Conservation (phyloP, 1,140 invertebrate genomes). For the Vollenhovia emeryi region DNA sequence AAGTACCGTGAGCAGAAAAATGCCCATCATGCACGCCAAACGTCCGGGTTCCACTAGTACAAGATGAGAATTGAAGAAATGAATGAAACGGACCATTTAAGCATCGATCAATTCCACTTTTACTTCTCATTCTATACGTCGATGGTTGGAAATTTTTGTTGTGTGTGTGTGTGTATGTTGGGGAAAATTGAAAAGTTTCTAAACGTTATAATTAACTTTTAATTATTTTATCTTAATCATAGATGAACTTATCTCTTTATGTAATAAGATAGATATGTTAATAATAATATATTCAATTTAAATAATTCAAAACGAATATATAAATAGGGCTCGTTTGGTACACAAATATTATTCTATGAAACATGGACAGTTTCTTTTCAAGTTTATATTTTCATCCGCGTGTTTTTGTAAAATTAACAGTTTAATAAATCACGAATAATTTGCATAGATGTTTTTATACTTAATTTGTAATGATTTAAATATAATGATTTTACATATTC, state of each 20-base stretch:
- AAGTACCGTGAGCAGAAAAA: neutral
- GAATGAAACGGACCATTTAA: neutral
- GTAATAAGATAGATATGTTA: neutral
- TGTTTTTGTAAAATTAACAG: neutral
- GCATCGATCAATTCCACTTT: neutral
- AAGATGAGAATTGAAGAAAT: neutral
- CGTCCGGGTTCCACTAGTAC: neutral
- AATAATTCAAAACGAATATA: neutral
- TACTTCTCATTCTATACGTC: no score
- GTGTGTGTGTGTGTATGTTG: neutral
- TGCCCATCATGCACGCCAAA: neutral
- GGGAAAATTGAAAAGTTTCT: neutral
- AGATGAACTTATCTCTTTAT: no score
- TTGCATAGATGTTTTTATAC: neutral
- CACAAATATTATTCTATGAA: neutral
- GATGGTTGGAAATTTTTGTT: no score
- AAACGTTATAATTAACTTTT: neutral
- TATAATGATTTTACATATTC: neutral
- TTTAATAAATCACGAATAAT: slow-evolving; percentile 7
- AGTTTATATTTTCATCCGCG: neutral
- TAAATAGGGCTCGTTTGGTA: neutral
- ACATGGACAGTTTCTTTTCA: neutral
- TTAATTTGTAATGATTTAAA: neutral
- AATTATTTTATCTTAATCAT: neutral
- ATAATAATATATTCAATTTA: neutral